Conservation (phyloP, 2,797 vertebrate genomes). For the Sebastes reedi region DNA sequence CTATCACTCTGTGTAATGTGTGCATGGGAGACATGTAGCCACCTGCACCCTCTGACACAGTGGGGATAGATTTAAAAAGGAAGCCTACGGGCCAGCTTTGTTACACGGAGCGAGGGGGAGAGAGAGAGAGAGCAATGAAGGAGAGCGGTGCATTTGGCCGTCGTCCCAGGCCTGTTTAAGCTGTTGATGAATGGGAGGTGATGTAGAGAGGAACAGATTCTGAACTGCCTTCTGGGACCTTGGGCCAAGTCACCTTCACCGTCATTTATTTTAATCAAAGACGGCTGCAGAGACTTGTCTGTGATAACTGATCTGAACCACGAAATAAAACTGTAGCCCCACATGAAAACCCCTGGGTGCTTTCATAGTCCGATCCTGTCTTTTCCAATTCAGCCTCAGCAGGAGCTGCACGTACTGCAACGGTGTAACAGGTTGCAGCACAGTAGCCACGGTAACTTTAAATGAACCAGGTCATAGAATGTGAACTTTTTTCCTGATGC, state of each 20-base stretch:
- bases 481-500: not conserved
- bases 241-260: conserved; percentile 70
- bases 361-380: conserved; percentile 39
- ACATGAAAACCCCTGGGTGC: conserved; percentile 37
- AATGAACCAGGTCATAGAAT: not conserved
- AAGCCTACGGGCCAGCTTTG: conserved; percentile 70
- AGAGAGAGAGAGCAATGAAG: conserved; percentile 24
- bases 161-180: conserved; percentile 66
- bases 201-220: conserved; percentile 69
- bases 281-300: conserved; percentile 61
- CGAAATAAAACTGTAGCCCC: conserved; percentile 53
- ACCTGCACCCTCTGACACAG: conserved; percentile 71
- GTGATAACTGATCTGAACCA: conserved; percentile 65
- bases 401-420: not conserved
- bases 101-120: conserved; percentile 41
- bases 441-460: not conserved
- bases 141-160: conserved; percentile 64
- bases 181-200: conserved; percentile 72
- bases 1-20: conserved; percentile 61
- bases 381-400: conserved; percentile 29
- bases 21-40: conserved; percentile 74
- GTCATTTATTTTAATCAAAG: conserved; percentile 73
- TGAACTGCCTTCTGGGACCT: conserved; percentile 64
- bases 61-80: conserved; percentile 64
- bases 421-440: not conserved